These are phyloP conservation scores for Mesitornis unicolor DNA, from an alignment of 2,113 vertebrate genomes.

Conservation along the genomic window DNA sequence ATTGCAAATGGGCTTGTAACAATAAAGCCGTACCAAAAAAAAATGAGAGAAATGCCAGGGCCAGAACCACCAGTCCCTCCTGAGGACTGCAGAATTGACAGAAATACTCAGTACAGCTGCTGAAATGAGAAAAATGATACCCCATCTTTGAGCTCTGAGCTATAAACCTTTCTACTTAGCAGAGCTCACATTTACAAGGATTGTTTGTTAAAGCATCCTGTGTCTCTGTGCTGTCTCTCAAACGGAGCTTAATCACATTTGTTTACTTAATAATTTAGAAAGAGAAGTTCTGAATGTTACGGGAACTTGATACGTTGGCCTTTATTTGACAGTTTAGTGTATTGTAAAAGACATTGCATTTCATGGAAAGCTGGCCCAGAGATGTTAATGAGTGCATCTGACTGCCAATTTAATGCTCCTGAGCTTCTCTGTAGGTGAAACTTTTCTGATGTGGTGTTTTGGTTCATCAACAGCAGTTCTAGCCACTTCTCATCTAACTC, in stretches of 20 bases:
- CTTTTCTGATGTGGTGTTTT: background rate
- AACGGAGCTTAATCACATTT: background rate
- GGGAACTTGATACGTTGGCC: background rate
- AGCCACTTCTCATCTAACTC: background rate
- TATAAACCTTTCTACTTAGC: background rate
- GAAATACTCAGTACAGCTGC: background rate
- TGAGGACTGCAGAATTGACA: background rate
- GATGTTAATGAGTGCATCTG: background rate
- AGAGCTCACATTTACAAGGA: background rate
- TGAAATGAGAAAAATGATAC: background rate
- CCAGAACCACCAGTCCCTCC: background rate
- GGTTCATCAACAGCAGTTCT: background rate
- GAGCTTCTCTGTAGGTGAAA: background rate
- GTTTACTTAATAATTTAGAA: background rate
- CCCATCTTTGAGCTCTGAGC: background rate
- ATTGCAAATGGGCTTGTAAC: constrained; percentile 15
- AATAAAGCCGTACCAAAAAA: background rate
- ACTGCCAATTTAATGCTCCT: background rate
- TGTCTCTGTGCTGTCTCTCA: background rate
- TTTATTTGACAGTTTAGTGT: background rate
- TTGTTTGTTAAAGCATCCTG: background rate
- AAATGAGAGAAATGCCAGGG: background rate
- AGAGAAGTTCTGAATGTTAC: background rate
- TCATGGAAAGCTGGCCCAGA: background rate
- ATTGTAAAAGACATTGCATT: background rate